Evolutionary conservation across 2,888 invertebrate species (phyloP).

Genomic region (Metacarcinus magister): DNA sequence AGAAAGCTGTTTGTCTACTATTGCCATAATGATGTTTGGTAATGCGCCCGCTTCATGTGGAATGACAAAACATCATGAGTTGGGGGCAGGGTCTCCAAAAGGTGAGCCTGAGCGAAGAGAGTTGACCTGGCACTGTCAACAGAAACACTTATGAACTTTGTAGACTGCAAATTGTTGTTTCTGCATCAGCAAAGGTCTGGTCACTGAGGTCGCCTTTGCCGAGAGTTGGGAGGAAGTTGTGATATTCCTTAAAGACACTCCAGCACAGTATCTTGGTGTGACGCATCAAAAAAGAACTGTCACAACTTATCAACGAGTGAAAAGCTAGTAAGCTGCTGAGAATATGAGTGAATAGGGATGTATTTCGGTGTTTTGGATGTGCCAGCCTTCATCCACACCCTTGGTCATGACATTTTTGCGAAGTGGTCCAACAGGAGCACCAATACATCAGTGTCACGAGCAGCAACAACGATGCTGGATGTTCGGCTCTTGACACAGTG

Average conservation of each 20-base stretch:
- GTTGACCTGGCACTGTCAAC: slow-evolving; percentile 31
- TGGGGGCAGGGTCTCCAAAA: slow-evolving; percentile 20
- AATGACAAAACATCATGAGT: slow-evolving; percentile 58
- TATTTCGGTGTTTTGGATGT: slow-evolving; percentile 46
- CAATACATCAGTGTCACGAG: slow-evolving; percentile 60
- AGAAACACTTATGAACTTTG: slow-evolving; percentile 13
- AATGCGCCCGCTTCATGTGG: slow-evolving; percentile 61
- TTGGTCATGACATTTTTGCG: slow-evolving; percentile 55
- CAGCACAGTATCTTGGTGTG: slow-evolving; percentile 63
- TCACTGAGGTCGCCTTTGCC: slow-evolving; percentile 59
- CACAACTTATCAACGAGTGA: slow-evolving; percentile 59
- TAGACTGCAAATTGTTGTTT: slow-evolving; percentile 59
- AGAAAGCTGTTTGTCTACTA: slow-evolving; percentile 41
- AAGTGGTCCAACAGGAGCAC: slow-evolving; percentile 59
- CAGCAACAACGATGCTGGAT: slow-evolving; percentile 26
- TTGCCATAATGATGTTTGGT: slow-evolving; percentile 63
- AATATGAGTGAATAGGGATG: slow-evolving; percentile 42
- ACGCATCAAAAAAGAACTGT: slow-evolving; percentile 21
- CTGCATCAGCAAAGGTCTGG: background rate
- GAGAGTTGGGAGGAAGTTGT: slow-evolving; percentile 44
- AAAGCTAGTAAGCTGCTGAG: background rate
- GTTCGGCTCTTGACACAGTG: background rate
- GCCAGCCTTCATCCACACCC: slow-evolving; percentile 63
- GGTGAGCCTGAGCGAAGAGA: slow-evolving; percentile 31
- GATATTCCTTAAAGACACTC: slow-evolving; percentile 54